phyloP scores from a whole-genome alignment of 2,888 invertebrate genomes.

The Heliconius aoede region DNA sequence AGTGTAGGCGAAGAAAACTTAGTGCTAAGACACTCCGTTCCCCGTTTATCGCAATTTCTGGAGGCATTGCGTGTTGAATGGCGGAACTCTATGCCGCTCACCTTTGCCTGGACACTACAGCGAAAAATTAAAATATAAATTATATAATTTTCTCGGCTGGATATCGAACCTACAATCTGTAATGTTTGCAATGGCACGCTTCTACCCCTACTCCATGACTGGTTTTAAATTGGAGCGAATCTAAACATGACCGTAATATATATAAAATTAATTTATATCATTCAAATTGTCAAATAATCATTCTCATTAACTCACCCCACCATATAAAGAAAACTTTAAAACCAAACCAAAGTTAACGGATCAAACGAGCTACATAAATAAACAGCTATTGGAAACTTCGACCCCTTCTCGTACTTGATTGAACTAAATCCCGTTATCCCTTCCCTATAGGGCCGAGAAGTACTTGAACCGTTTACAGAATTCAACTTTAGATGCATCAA shows the following conservation, averaged over 20 bases:
- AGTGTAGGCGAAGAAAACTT: too few species aligned
- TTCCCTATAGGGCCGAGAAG: constrained; percentile 50
- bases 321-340: constrained; percentile 36
- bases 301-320: constrained; percentile 7
- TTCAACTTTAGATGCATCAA: constrained; percentile 40
- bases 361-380: constrained; percentile 53
- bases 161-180: too few species aligned
- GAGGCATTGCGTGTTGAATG: too few species aligned
- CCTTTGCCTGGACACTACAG: too few species aligned
- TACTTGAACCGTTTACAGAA: constrained; percentile 53
- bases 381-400: constrained; percentile 52
- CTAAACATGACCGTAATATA: neutral
- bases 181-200: too few species aligned
- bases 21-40: too few species aligned
- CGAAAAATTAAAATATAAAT: too few species aligned
- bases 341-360: constrained; percentile 47
- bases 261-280: constrained; percentile 5
- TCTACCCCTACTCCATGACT: too few species aligned
- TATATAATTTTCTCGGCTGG: too few species aligned
- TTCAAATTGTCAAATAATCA: constrained; percentile 16
- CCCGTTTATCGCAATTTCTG: too few species aligned
- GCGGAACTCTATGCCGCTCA: too few species aligned
- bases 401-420: constrained; percentile 53
- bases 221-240: too few species aligned
- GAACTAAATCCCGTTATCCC: constrained; percentile 55